Evolutionary conservation across 2,888 invertebrate species (phyloP).

Genomic region (Pammene fasciana): DNA sequence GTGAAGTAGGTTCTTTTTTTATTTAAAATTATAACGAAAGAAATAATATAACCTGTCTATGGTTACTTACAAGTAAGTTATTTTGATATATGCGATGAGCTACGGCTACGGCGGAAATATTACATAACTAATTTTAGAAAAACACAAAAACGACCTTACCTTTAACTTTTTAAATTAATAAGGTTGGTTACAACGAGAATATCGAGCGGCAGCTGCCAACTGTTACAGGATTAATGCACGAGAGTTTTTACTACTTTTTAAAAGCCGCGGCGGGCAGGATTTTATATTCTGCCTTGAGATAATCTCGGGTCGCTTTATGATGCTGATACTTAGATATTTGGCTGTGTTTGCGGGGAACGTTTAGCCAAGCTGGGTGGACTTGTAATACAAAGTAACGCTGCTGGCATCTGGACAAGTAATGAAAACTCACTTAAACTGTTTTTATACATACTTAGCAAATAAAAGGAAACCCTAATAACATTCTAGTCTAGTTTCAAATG

Average conservation of each 20-base stretch:
- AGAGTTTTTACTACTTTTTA: constrained; percentile 77
- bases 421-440: not conserved
- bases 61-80: too few species aligned
- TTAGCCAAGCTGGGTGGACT: constrained; percentile 8
- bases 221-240: constrained; percentile 67
- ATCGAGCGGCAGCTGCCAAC: constrained; percentile 72
- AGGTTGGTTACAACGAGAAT: constrained; percentile 50
- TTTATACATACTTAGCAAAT: not conserved
- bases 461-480: too few species aligned
- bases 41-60: too few species aligned
- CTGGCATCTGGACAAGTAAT: not conserved
- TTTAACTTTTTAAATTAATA: constrained; percentile 33
- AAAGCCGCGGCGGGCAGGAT: constrained; percentile 56
- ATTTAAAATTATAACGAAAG: too few species aligned
- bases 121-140: not conserved
- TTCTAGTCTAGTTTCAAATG: too few species aligned
- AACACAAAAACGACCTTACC: constrained; percentile 19
- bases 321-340: constrained; percentile 36
- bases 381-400: not conserved
- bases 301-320: constrained; percentile 56
- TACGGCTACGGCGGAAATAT: too few species aligned
- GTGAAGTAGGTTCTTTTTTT: too few species aligned
- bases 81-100: too few species aligned
- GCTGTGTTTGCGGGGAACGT: not conserved
- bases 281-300: constrained; percentile 59